Evolutionary conservation across 2,113 vertebrate species (phyloP), one percentile per base, ranked within the genome.

Genomic region (Macroglossus sobrinus): DNA sequence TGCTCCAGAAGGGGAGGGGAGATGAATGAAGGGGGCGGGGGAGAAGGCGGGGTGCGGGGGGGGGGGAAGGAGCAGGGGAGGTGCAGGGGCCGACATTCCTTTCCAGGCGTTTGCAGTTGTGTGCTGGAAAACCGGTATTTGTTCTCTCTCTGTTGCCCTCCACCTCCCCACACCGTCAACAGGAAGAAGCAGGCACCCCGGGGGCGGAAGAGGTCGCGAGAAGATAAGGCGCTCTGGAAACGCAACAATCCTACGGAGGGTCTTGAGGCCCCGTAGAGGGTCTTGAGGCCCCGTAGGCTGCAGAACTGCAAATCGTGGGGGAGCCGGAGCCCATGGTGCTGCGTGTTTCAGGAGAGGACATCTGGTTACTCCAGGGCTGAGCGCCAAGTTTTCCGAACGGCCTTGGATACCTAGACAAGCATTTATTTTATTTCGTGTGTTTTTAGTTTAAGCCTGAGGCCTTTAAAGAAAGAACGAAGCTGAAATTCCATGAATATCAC

Each of bases 401-500:
- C n/a, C 84, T 91, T 19, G n/a, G 55, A 82, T 59, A 75, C 28
- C n/a, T 86, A 50, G 30, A 35, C 24, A 78, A 59, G 30, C 24
- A 57, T 45, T 76, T 64, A 30, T 93, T 96, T 93, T 40, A 84
- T 84, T 78, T 50, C 38, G 3, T 64, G 24, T 85, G 38, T 85
- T 74, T 84, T 84, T 21, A 68, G 84, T 89, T 71, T 93, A 66
- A 88, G 85, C 21, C 45, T 50, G 11, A 59, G 69, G 26, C 15
- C 12, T 88, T 85, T 93, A 63, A 89, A 87, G 63, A 84, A 95
- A 64, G 45, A 57, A 89, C 3, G 22, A 86, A 57, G 28, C 38
- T 68, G 57, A 69, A 93, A 89, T 78, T 69, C 18, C 22, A 38
- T 40, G 53, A 81, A 72, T 57, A 69, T 84, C 12, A 40, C 57